Base-by-base conservation (phyloP, 1,140 invertebrate genomes). In the Diachasma alloeum region DNA sequence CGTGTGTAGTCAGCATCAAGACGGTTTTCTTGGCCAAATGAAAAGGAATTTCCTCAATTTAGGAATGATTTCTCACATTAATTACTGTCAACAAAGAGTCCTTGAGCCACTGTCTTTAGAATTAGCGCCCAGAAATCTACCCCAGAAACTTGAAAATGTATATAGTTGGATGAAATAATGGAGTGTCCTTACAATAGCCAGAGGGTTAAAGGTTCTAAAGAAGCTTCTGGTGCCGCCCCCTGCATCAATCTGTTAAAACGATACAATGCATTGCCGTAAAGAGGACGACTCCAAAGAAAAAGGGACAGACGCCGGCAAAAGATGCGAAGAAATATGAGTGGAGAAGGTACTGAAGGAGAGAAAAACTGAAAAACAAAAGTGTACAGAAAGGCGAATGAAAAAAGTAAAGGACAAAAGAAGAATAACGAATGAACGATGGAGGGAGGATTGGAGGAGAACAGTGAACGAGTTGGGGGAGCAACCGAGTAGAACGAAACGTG, bases 381-480 rank as follows among this genome's bases (percentile, higher is more conserved):
- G 68, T 17, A 69, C 22, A n/a, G 31, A 9, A 4, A 10, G 39
- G 26, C 9, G 67, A 42, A 69, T 24, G 31, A 71, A 44, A 44
- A 71, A 44, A 44, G 36, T 42, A 46, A 10, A 56, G 26, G 24
- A 31, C 11, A 48, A 66, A 36, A 66, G 15, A 66, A 26, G 68
- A 70, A 70, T 22, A 37, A 44, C 68, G 68, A 24, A 44, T 70
- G 68, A n/a, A n/a, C n/a, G n/a, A n/a, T n/a, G n/a, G n/a, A n/a
- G n/a, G n/a, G n/a, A 46, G 13, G 11, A 19, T 36, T 0, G 46
- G 46, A 46, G 26, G 11, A 44, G 39, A 26, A 66, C 13, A 24
- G 26, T 44, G 46, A 74, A 26, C 19, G 69, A 53, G 26, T 26
- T 10, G 31, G 72, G 9, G 26, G 53, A 31, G 11, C 63, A 48